Conservation (phyloP, 2,113 vertebrate species). For the Apeltes quadracus region DNA sequence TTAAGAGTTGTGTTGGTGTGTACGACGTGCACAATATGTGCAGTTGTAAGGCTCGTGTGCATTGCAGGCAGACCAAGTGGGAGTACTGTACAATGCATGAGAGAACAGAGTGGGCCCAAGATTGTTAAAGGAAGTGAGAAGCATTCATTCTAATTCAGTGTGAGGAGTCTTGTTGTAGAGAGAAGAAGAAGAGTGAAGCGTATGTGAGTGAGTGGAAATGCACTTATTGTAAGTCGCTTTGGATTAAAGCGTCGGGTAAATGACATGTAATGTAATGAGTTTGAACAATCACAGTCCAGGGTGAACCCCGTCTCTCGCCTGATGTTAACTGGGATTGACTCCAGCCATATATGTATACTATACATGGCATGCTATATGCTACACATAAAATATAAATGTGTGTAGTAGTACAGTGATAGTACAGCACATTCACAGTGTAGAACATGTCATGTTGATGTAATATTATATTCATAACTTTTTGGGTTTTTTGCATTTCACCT, state of each 20-base stretch:
- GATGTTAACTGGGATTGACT: background rate
- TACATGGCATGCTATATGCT: background rate
- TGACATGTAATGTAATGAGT: no score
- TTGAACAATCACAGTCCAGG: background rate
- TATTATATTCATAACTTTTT: conserved; percentile 20
- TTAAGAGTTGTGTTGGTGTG: background rate
- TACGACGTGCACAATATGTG: conserved; percentile 24
- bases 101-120: conserved; percentile 36
- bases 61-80: conserved; percentile 34
- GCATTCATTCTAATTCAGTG: conserved; percentile 42
- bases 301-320: no score
- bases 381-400: background rate
- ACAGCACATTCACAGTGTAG: background rate
- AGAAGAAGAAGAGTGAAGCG: background rate
- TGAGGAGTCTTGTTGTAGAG: conserved; percentile 14
- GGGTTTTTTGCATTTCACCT: conserved; percentile 5
- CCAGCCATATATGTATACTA: background rate
- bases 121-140: conserved; percentile 29
- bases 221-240: no score
- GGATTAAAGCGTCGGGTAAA: no score
- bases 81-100: conserved; percentile 27
- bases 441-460: background rate
- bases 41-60: conserved; percentile 39
- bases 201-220: background rate
- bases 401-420: background rate